Evolutionary conservation across 2,888 invertebrate genomes (phyloP), one percentile per base, ranked within the genome.

Genomic region (Cephus runcator): DNA sequence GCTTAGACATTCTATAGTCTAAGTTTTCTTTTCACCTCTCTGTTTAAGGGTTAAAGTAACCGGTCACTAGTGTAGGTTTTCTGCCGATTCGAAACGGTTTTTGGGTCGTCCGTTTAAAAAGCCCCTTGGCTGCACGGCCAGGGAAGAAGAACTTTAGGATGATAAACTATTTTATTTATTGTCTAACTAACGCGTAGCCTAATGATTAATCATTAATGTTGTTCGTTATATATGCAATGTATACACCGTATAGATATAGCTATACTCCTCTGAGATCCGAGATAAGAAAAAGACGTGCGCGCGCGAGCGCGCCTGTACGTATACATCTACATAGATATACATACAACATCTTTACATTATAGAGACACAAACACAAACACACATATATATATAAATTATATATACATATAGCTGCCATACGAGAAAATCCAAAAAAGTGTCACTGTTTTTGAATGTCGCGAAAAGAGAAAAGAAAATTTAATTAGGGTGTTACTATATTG

Each of bases 121-220:
- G 56, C 9, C 23, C 23, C 56, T 23, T 56, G 56, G 71, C 31
- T 71, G 12, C 71, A 31, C 71, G 71, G 15, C 31, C 33, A 12
- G 71, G 4, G 71, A 71, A 30, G 11, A 30, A 71, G 33, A 71
- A 71, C 33, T 6, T 71, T 71, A 71, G 34, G 11, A 71, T 30
- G 31, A 84, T 87, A 87, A 84, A 86, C 83, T 87, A 85, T 88
- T 88, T 90, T 87, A 89, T 90, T 90, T 90, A 89, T 90, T 90
- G 87, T 90, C 86, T 82, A 85, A 85, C 85, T 84, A 85, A 84
- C 82, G 83, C 84, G 80, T 88, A 89, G 87, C 85, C 85, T 85
- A 87, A 88, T 81, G 83, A 87, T 82, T 87, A 87, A 89, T 86
- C 82, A 87, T 90, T 85, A 88, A 90, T 90, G 90, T 90, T 90